These are phyloP conservation scores for Akabosia matsudoensis DNA, from an alignment of 1,140 invertebrate genomes.

Conservation along the genomic window DNA sequence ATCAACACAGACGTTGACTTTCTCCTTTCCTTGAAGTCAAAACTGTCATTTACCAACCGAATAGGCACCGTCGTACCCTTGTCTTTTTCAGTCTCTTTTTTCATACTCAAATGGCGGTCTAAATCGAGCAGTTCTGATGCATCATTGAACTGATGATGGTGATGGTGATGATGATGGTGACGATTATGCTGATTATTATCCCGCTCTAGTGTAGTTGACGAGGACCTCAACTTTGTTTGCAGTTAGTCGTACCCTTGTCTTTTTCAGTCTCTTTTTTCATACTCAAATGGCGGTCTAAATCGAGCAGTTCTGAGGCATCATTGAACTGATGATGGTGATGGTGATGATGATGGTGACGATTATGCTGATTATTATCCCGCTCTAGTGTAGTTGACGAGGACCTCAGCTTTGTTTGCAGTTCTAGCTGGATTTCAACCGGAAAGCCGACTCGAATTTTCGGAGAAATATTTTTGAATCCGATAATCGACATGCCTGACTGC, in stretches of 20 bases:
- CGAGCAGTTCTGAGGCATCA: neutral
- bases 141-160: neutral
- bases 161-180: neutral
- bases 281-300: neutral
- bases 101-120: neutral
- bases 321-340: neutral
- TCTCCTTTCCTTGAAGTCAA: neutral
- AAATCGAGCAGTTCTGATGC: neutral
- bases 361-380: neutral
- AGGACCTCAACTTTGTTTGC: slow-evolving; percentile 37
- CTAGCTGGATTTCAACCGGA: slow-evolving; percentile 45
- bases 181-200: neutral
- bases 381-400: slow-evolving; percentile 8
- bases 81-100: slow-evolving; percentile 7
- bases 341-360: neutral
- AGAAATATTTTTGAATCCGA: slow-evolving; percentile 43
- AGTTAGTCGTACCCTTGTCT: too few relatives aligned
- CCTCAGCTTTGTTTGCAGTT: slow-evolving; percentile 41
- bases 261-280: slow-evolving; percentile 1
- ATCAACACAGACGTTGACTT: neutral
- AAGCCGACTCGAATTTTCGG: slow-evolving; percentile 47
- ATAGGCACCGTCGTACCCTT: too few relatives aligned
- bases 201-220: neutral
- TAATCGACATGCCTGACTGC: slow-evolving; percentile 27
- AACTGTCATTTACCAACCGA: neutral